Base-by-base conservation (phyloP, 1,140 invertebrate species). In the Amyelois transitella region DNA sequence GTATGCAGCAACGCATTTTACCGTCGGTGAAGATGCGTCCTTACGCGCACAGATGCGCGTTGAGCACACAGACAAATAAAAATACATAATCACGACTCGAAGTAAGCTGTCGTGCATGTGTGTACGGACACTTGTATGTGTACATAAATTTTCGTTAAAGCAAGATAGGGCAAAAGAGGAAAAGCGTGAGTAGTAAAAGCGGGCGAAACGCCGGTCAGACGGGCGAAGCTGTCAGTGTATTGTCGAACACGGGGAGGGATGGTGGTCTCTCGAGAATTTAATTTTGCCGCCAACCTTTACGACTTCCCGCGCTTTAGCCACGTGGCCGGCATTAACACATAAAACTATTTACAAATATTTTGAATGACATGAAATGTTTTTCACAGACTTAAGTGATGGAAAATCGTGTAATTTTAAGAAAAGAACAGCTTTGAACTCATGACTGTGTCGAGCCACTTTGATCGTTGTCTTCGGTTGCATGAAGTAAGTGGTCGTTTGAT, bases 91-190 rank as follows among this genome's bases (percentile, higher is more conserved):
- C 59, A 63, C 53, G 51, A 64, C 53, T 64, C 49, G 56, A 60
- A 69, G 64, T 64, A 69, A 69, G 60, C 69, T 78, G 64, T 72
- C 69, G 67, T 76, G 54, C 59, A 69, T 81, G 74, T 85, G 77
- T 82, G 75, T 76, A 65, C 60, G 65, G 72, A 71, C 38, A 66
- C 38, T 55, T 72, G 61, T 69, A 60, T 74, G 61, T 77, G 65
- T 71, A 67, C 59, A 63, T 75, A 79, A 69, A 75, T 71, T 80
- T 77, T 78, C 77, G 78, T 71, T 73, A 69, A 77, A 85, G 77
- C 67, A 76, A 81, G 79, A 86, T 77, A 77, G 77, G 73, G 72
- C 60, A 77, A 77, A 76, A 77, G 77, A 75, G 79, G 79, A 80
- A 76, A 81, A 81, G 65, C 75, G 72, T 48, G 63, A 47, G 68